These are phyloP conservation scores for Eupristina koningsbergeri DNA, from an alignment of 1,140 invertebrate genomes.

Conservation along the genomic window DNA sequence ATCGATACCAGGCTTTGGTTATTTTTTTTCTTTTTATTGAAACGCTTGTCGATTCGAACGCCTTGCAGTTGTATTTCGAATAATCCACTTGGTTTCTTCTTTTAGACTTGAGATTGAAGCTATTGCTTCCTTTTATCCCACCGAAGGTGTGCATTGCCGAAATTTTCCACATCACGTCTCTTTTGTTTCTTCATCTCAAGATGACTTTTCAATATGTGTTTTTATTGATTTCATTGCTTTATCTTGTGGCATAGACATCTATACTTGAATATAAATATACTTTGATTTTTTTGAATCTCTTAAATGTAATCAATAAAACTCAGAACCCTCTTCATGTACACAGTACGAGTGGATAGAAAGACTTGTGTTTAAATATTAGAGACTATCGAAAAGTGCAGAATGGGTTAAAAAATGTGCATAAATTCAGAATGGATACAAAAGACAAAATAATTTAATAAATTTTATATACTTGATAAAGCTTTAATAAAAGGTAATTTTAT, in stretches of 20 bases:
- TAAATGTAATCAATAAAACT: not conserved
- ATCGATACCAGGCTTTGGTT: slow-evolving; percentile 55
- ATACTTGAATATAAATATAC: not conserved
- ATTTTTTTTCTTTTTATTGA: slow-evolving; percentile 43
- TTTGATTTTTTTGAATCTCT: not conserved
- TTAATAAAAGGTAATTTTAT: too few relatives aligned
- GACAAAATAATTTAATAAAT: too few relatives aligned
- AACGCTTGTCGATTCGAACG: slow-evolving; percentile 50
- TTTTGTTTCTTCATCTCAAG: not conserved
- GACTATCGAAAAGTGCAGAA: not conserved
- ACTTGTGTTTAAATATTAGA: not conserved
- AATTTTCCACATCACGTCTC: not conserved
- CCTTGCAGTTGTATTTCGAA: slow-evolving; percentile 60
- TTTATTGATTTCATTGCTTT: not conserved
- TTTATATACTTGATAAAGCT: too few relatives aligned
- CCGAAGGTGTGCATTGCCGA: not conserved
- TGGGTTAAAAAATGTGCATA: not conserved
- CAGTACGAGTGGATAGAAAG: not conserved
- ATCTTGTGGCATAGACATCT: not conserved
- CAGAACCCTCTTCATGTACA: not conserved
- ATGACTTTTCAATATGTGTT: not conserved
- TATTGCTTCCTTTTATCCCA: slow-evolving; percentile 26
- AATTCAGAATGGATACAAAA: too few relatives aligned
- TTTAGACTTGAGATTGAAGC: slow-evolving; percentile 46
- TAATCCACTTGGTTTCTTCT: slow-evolving; percentile 61